Evolutionary conservation across 92 coral and sea anemone species (phyloP), one percentile per base, ranked within the genome.

Genomic region (Micromussa lordhowensis): DNA sequence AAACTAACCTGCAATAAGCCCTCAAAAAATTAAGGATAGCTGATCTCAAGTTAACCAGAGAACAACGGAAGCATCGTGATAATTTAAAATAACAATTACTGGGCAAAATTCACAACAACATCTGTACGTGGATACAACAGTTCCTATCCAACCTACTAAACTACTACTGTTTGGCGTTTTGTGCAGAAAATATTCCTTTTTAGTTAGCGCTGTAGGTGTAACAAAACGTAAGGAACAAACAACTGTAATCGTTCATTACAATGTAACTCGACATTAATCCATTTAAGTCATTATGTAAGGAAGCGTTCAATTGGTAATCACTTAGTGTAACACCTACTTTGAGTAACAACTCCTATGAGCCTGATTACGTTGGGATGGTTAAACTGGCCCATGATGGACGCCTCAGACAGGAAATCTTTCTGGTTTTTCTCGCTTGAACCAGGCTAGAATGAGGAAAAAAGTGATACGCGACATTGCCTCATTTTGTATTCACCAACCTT

Each of bases 331-430:
- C 59, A 86, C 96, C 17, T 91, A 94, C 96, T 69, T 89, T 89
- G 73, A 10, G 96, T 94, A 38, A 94, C 90, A 28, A 94, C 93
- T 59, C 96, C 96, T 57, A 81, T 79, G 69, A 94, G 86, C 30
- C 66, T 75, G 29, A 94, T 94, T 12, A 94, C 96, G 61, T 94
- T 94, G 29, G 90, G 93, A 34, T 94, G 94, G 61, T 89, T 17
- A 82, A 94, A 94, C 79, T 94, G 96, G 17, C 93, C 96, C 93
- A 94, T 83, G 57, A 92, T 84, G 34, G 96, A 90, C 28, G 96
- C 96, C 72, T 94, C 96, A 16, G 92, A 89, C 19, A 94, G 82
- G 77, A 94, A 91, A 85, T 94, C 94, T 38, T 91, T 90, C 32
- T 91, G 90, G 68, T 93, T 87, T 76, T 88, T 87, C 58, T 77